Conservation (phyloP, 2,888 invertebrate genomes). For the Phytoseiulus persimilis region DNA sequence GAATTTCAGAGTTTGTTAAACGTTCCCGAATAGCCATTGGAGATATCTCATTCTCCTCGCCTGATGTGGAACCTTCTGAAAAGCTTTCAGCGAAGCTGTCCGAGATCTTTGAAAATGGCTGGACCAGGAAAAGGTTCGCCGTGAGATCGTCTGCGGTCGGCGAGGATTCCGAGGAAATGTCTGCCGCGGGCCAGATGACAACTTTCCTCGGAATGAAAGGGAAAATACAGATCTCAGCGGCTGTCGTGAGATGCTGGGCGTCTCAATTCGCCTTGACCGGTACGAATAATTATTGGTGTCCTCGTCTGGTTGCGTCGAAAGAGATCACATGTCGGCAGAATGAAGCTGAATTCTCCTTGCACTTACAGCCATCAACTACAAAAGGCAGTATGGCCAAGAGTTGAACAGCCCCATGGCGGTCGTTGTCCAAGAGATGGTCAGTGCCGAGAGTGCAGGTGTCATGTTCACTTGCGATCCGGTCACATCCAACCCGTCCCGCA, state of each 20-base stretch:
- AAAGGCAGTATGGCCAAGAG: slow-evolving; percentile 61
- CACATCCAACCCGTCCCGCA: slow-evolving; percentile 59
- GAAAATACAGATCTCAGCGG: slow-evolving; percentile 46
- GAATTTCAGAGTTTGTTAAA: neutral
- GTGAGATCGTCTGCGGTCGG: slow-evolving; percentile 57
- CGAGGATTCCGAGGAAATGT: slow-evolving; percentile 69
- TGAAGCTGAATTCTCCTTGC: no score
- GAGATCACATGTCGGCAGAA: no score
- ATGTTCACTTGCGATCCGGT: slow-evolving; percentile 70
- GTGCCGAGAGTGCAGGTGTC: slow-evolving; percentile 61
- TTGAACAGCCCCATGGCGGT: slow-evolving; percentile 65
- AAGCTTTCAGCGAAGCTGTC: neutral
- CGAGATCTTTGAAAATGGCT: neutral
- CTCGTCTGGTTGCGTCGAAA: no score
- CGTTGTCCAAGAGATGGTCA: slow-evolving; percentile 67
- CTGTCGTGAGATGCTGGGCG: slow-evolving; percentile 67
- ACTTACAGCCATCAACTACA: slow-evolving; percentile 11
- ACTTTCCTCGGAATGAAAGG: slow-evolving; percentile 63
- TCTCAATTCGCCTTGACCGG: slow-evolving; percentile 60
- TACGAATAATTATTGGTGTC: neutral
- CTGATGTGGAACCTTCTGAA: neutral
- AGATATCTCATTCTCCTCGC: no score
- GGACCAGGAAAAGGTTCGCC: neutral
- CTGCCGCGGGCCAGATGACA: slow-evolving; percentile 74
- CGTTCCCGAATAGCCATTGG: no score